phyloP scores from a whole-genome alignment of 2,113 vertebrate genomes.

The Heptranchias perlo region DNA sequence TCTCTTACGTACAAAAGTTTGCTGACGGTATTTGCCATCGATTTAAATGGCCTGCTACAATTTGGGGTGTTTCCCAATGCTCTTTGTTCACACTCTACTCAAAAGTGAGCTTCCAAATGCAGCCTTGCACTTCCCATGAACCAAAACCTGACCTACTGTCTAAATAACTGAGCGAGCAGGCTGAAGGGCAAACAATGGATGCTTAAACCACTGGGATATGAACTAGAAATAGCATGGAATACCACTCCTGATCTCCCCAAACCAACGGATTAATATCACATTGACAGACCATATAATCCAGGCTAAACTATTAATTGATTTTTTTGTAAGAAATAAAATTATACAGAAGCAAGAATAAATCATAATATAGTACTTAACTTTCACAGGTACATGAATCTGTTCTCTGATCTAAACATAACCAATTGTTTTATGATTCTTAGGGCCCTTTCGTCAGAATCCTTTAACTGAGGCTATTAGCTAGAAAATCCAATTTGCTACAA shows the following conservation, averaged over 20 bases:
- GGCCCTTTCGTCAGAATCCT: no score
- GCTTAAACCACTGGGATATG: neutral
- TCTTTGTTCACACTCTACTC: no score
- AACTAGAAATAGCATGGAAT: neutral
- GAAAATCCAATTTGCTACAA: no score
- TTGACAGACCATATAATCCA: neutral
- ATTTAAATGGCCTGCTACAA: no score
- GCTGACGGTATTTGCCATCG: no score
- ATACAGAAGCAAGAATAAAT: neutral
- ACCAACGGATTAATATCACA: neutral
- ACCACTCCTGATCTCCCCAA: neutral
- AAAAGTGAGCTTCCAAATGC: no score
- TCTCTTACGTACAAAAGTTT: no score
- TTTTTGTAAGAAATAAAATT: neutral
- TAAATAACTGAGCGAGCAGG: neutral
- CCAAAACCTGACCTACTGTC: neutral
- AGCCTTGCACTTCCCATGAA: neutral
- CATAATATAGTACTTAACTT: neutral
- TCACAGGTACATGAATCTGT: neutral
- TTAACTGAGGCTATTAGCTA: no score
- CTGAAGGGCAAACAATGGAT: neutral
- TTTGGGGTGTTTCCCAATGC: no score
- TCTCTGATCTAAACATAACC: no score
- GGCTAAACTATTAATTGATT: neutral
- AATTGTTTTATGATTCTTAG: no score